Conservation (phyloP, 2,113 vertebrate genomes). For the Hippocampus guttulatus region DNA sequence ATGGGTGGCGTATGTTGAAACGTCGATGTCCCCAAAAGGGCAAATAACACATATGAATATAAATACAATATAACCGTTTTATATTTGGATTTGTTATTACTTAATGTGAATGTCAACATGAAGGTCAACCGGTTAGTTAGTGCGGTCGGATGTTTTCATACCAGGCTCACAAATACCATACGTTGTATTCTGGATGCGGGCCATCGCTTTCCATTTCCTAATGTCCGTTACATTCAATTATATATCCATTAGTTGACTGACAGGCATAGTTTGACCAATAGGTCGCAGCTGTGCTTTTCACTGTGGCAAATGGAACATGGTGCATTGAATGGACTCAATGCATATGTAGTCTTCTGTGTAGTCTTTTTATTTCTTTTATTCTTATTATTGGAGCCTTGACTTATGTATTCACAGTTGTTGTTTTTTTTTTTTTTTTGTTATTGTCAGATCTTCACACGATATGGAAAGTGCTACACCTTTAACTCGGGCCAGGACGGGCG, state of each 20-base stretch:
- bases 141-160: constrained; percentile 26
- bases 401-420: background rate
- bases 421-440: constrained; percentile 6
- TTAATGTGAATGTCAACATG: constrained; percentile 29
- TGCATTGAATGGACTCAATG: background rate
- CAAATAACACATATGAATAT: background rate
- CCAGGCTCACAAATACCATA: background rate
- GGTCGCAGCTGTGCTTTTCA: constrained; percentile 18
- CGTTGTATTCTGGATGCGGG: background rate
- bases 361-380: background rate
- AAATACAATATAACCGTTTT: background rate
- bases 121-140: constrained; percentile 35
- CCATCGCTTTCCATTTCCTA: constrained; percentile 44
- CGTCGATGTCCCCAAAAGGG: background rate
- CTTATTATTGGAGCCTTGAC: background rate
- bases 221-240: constrained; percentile 64
- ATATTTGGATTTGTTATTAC: background rate
- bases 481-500: constrained; percentile 89
- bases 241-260: constrained; percentile 57
- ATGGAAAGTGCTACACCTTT: constrained; percentile 98
- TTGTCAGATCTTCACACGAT: constrained; percentile 92
- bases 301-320: background rate
- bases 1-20: too few relatives aligned
- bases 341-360: background rate
- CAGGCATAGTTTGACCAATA: constrained; percentile 49